Evolutionary conservation across 2,888 invertebrate species (phyloP), one percentile per base, ranked within the genome.

Genomic region (Acanthosoma haemorrhoidale): DNA sequence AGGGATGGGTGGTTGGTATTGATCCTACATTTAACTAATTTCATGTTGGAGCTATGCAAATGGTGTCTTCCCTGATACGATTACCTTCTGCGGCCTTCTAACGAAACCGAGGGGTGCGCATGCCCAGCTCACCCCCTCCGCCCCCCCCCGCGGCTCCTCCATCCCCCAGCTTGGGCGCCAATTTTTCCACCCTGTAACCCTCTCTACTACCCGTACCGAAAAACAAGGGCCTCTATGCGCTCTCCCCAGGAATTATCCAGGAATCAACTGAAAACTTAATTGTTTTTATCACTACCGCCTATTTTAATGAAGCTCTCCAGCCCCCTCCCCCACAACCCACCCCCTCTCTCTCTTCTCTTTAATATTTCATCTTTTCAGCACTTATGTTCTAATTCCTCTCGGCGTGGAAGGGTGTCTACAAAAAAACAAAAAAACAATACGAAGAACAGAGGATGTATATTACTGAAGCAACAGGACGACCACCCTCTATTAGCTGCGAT

Each of bases 31-130:
- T 66, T 66, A 70, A 68, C 67, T 70, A 70, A 66, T 66, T 67
- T 70, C 43, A 67, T 67, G 70, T 68, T 51, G 67, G 67, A 67
- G 34, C 67, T 60, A 66, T 67, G 70, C 67, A 68, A 70, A 70
- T 70, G 67, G 67, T 67, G 59, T 68, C 67, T 67, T 66, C 43
- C 39, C 59, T 60, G 67, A 67, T 59, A 43, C 70, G 51, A 68
- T 59, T 67, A 60, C 67, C 66, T 70, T 67, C 60, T 59, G 67
- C 67, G 63, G 63, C 18, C 38, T 51, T 25, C 67, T 43, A 51
- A 67, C 67, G 67, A 67, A 67, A 67, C 29, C 67, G 51, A 34
- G 32, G n/a, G 31, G 13, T 31, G 51, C 67, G 67, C 67, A 51
- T 67, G 43, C 51, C 29, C 34, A 11, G 31, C 36, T 36, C n/a